These are phyloP conservation scores for Pungitius pungitius DNA, from an alignment of 2,113 vertebrate species.

Conservation along the genomic window DNA sequence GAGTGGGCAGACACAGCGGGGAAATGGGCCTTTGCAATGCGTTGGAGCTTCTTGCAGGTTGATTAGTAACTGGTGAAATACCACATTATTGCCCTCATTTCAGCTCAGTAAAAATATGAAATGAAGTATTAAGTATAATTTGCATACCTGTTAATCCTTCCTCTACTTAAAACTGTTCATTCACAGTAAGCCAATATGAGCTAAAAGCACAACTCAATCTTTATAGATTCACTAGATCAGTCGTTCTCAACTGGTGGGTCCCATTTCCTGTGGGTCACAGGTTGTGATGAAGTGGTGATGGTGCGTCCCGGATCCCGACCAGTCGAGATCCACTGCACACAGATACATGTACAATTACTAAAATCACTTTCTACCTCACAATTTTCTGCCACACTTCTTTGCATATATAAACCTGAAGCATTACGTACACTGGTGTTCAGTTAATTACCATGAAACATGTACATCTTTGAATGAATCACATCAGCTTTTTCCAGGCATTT, in stretches of 20 bases:
- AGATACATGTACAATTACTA: not conserved
- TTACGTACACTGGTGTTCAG: not conserved
- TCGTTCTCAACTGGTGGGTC: too few relatives aligned
- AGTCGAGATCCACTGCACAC: too few relatives aligned
- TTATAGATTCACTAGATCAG: too few relatives aligned
- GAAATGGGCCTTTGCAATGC: slow-evolving; percentile 9
- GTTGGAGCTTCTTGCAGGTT: not conserved
- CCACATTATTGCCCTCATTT: not conserved
- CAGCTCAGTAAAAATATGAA: not conserved
- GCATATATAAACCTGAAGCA: not conserved
- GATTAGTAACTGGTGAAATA: not conserved
- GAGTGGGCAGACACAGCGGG: slow-evolving; percentile 28
- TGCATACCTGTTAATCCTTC: not conserved
- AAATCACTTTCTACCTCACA: not conserved
- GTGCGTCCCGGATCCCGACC: too few relatives aligned
- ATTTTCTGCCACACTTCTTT: not conserved
- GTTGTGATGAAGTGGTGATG: too few relatives aligned
- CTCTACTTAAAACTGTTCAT: not conserved
- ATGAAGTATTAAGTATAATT: not conserved
- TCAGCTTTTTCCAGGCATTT: not conserved
- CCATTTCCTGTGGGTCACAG: too few relatives aligned
- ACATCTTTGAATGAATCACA: not conserved
- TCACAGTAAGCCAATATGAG: not conserved
- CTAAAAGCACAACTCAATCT: not conserved
- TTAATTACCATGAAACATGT: not conserved